Base-by-base conservation (phyloP, 1,140 invertebrate species). In the Leptoteleia sp. region DNA sequence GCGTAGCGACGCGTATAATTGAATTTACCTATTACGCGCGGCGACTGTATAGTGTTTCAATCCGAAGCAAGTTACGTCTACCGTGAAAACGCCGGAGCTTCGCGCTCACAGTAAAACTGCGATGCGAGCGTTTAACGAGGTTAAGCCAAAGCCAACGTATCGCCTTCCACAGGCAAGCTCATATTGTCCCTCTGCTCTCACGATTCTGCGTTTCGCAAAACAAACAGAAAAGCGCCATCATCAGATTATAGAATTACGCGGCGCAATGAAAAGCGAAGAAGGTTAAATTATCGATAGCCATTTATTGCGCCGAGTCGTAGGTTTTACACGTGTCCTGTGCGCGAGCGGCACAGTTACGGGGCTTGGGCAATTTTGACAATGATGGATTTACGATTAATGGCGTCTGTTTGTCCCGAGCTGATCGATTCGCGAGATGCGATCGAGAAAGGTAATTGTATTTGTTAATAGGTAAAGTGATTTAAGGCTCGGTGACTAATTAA, bases 181-280 rank as follows among this genome's bases (percentile, higher is more conserved):
- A 16, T 59, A 65, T 77, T 67, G 67, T 65, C n/a, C n/a, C 27
- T 54, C 55, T 47, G 29, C 45, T 79, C 62, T 68, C 61, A 73
- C 68, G 68, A 62, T 62, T 79, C 62, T 68, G 64, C 48, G 45
- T 65, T 79, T 79, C 70, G 59, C 31, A 11, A 57, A 73, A 59
- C 29, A 19, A 27, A 48, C 4, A 31, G 17, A 67, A 67, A 77
- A 57, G 62, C n/a, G n/a, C n/a, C 38, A 70, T 62, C 40, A 77
- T 77, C 50, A 62, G 59, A 57, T 70, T 57, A 57, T 43, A 52
- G 45, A 64, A 57, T 67, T 50, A 70, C 48, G 54, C 35, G 50
- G 15, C 22, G 22, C 50, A 15, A 33, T 12, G 19, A 6, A n/a
- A 54, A 25, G 11, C 6, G n/a, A 17, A 37, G 33, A 67, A 61